Conservation (phyloP, 2,113 vertebrate species). For the Pseudorhombus dupliciocellatus region DNA sequence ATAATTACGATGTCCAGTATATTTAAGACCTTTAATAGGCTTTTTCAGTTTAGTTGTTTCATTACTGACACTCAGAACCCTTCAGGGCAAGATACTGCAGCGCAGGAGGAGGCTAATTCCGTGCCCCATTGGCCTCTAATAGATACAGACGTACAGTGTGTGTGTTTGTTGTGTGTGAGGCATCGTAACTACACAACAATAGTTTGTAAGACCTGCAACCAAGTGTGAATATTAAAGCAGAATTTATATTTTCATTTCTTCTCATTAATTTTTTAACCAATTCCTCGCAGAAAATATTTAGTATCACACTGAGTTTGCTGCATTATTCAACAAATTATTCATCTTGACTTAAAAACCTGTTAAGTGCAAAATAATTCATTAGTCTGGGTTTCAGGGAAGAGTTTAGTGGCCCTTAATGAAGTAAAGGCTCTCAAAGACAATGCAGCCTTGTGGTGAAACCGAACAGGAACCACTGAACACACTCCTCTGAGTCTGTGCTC, state of each 20-base stretch:
- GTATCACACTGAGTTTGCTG: background rate
- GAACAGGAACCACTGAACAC: background rate
- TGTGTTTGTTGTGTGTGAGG: background rate
- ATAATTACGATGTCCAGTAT: background rate
- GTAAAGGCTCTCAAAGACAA: background rate
- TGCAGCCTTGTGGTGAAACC: background rate
- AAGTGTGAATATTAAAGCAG: background rate
- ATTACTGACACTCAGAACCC: background rate
- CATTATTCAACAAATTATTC: background rate
- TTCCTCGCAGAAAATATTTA: background rate
- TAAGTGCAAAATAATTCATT: slow-evolving; percentile 3
- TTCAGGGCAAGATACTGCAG: background rate
- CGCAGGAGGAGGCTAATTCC: background rate
- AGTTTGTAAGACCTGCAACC: background rate
- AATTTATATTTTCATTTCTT: background rate
- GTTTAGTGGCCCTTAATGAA: background rate
- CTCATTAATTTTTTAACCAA: background rate
- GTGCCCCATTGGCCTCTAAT: background rate
- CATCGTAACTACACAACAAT: background rate
- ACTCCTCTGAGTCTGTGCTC: background rate
- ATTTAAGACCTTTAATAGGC: background rate
- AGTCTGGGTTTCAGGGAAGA: background rate
- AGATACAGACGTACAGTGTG: background rate
- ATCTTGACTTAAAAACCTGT: background rate
- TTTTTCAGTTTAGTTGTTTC: background rate